phyloP scores from a whole-genome alignment of 2,888 invertebrate species.

The Drosophila merina region DNA sequence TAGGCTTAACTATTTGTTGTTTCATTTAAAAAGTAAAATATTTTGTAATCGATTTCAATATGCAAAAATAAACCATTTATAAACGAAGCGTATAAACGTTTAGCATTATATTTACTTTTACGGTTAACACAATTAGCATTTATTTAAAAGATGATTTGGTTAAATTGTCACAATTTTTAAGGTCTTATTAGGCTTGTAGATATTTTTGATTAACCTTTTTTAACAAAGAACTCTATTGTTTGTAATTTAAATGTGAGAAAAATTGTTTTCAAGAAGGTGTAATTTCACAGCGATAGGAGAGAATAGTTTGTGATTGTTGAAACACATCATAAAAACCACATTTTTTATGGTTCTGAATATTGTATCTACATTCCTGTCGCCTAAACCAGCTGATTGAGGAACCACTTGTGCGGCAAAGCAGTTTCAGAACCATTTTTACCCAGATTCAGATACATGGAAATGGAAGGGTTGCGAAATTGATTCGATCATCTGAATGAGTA shows the following conservation, averaged over 20 bases:
- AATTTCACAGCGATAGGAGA: background rate
- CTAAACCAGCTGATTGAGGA: slow-evolving; percentile 12
- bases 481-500: slow-evolving; percentile 18
- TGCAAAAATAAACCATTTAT: background rate
- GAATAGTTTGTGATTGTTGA: background rate
- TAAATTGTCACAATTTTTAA: background rate
- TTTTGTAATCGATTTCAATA: background rate
- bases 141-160: background rate
- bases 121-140: background rate
- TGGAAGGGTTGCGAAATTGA: slow-evolving; percentile 17
- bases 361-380: slow-evolving; percentile 10
- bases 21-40: background rate
- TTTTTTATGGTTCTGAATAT: background rate
- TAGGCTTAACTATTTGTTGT: background rate
- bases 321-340: background rate
- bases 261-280: background rate
- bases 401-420: slow-evolving; percentile 25
- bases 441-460: slow-evolving; percentile 12
- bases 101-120: background rate
- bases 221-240: background rate
- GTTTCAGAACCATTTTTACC: slow-evolving; percentile 22
- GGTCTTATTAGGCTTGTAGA: background rate
- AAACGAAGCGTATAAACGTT: background rate
- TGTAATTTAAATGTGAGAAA: background rate
- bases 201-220: background rate